Evolutionary conservation across 2,888 invertebrate genomes (phyloP), one percentile per base, ranked within the genome.

Genomic region (Drosophila atripex): DNA sequence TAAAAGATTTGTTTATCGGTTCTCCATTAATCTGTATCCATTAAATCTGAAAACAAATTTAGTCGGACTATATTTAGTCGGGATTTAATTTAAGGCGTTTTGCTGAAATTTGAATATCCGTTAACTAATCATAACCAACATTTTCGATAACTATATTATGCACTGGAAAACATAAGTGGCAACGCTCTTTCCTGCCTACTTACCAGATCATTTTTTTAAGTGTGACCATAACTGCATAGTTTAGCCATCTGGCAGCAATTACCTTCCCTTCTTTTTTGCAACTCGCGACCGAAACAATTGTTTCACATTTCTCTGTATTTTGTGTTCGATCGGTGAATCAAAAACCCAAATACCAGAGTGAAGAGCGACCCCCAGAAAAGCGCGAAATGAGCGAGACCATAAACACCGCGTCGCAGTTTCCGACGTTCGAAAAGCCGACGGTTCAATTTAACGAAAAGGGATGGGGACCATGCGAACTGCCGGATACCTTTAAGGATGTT

Each of bases 391-490:
- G 85, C 63, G 90, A 90, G 76, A 84, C 90, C 58, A 89, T 89
- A 53, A 88, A 89, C 66, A 90, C 90, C n/a, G 75, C 82, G 68
- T 75, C 75, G 41, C 80, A 78, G 70, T 86, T 88, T 73, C 88
- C 90, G 59, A 78, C 77, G 43, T 90, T 90, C 61, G 90, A 91
- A 76, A 90, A 91, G 73, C 91, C 92, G 25, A 83, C 79, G 7
- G 89, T 91, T 66, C 91, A 92, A 59, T 91, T 90, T 63, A 92
- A 92, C 72, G 92, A 91, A 66, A 88, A 85, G 75, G 99, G 99
- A 91, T 99, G 99, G 99, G 99, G 99, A n/a, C 99, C 99, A 63
- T 97, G 96, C 92, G 96, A 97, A 92, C 94, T 98, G 92, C 98
- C 98, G 70, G 98, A 97, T 78, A 90, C 89, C 75, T 82, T 78